Evolutionary conservation across 1,140 invertebrate species (phyloP), one percentile per base, ranked within the genome.

Genomic region (Solenopsis fugax): DNA sequence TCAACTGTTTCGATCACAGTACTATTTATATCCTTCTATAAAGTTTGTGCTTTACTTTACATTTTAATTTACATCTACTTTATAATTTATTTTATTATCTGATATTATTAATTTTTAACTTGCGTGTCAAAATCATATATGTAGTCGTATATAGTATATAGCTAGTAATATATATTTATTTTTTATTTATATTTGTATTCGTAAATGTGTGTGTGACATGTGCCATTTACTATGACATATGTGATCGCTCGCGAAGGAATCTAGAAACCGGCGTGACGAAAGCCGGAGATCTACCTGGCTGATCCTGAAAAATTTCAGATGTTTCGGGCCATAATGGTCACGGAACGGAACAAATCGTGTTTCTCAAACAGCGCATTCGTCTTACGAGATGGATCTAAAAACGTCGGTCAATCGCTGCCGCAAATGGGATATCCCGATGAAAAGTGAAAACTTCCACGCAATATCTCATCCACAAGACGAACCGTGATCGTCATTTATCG

Each of bases 291-390:
- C 85, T 89, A 90, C 90, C 91, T 91, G 90, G 65, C 76, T 54
- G 84, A 90, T 90, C 88, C 76, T 69, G 75, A 90, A 85, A 91
- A 90, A 91, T 91, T 85, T 69, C 52, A 76, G 67, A 82, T 60
- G 52, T 88, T 71, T 45, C 50, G 67, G 62, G 64, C 4, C 58
- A 86, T 88, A 91, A 91, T 76, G 62, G 54, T 54, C 80, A 72
- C 71, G 76, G 78, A 58, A 86, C 85, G 92, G 91, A 93, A 93
- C 93, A 86, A 93, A 92, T 93, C 85, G 89, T 88, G 91, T 90
- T 93, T 93, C 80, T 65, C 89, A 88, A 86, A 91, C 82, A 91
- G 72, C 81, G 54, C 65, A 86, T 91, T 69, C 76, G 16, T 90
- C 89, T 78, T 62, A 48, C 3, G 37, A 56, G 37, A 82, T 10